Conservation (phyloP, 1,140 invertebrate species). For the Nebria ingens region DNA sequence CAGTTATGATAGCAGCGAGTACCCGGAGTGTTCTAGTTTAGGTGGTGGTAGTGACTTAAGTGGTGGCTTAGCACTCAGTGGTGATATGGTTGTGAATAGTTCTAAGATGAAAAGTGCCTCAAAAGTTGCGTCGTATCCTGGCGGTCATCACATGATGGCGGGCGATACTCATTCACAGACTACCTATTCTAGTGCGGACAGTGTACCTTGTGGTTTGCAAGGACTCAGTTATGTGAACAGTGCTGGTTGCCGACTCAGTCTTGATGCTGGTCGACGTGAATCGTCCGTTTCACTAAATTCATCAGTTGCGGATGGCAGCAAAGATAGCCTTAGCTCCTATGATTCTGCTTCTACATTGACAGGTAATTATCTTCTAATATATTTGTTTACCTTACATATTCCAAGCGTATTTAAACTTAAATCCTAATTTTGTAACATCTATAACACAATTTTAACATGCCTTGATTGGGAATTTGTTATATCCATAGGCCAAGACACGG, state of each 20-base stretch:
- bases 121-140: conserved; percentile 21
- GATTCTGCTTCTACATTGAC: conserved; percentile 55
- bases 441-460: not conserved
- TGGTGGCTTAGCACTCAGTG: not conserved
- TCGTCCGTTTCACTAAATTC: conserved; percentile 46
- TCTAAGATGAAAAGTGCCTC: conserved; percentile 14
- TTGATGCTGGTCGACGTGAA: conserved; percentile 41
- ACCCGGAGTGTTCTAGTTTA: conserved; percentile 18
- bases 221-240: conserved; percentile 22
- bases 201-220: conserved; percentile 8
- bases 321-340: conserved; percentile 51
- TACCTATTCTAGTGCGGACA: not conserved
- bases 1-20: conserved; percentile 31
- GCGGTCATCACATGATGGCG: not conserved
- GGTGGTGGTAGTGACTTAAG: conserved; percentile 13
- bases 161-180: not conserved
- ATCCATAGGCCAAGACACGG: conserved; percentile 44
- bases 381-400: not conserved
- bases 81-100: conserved; percentile 12
- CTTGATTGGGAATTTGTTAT: not conserved
- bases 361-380: not conserved
- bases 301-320: conserved; percentile 44
- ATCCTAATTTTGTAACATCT: no score
- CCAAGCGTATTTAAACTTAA: no score
- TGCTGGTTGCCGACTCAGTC: conserved; percentile 33